These are phyloP conservation scores for Peromyscus nudipes DNA, from an alignment of 2,797 vertebrate species.

Conservation along the genomic window DNA sequence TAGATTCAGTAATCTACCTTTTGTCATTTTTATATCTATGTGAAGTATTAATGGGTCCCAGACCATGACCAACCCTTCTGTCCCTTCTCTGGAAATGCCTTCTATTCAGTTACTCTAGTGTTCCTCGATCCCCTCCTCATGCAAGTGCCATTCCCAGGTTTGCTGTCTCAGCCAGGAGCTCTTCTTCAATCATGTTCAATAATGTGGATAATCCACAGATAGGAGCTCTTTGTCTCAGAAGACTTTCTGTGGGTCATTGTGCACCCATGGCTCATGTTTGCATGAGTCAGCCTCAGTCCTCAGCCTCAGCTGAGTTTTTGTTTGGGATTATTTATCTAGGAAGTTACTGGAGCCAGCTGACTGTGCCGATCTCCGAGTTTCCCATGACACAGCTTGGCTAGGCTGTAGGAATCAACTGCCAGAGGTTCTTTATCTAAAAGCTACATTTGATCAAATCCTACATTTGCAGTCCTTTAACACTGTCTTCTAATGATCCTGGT, in stretches of 20 bases:
- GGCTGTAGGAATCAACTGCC: neutral
- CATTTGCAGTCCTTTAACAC: neutral
- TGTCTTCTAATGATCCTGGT: neutral
- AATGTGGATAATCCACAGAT: neutral
- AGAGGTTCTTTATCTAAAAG: neutral
- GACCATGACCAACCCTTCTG: neutral
- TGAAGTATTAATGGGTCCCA: neutral
- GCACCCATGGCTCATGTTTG: neutral
- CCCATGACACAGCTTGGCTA: neutral
- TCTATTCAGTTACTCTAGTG: neutral
- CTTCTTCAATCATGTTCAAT: neutral
- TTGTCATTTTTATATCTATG: no score
- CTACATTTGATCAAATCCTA: neutral
- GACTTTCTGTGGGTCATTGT: neutral
- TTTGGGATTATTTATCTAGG: neutral
- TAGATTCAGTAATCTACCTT: no score
- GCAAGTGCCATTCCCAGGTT: neutral
- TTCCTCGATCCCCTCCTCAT: neutral
- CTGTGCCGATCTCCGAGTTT: neutral
- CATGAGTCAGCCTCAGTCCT: neutral
- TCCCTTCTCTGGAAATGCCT: neutral
- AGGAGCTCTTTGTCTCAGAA: neutral
- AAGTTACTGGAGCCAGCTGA: no score
- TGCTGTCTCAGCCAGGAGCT: neutral
- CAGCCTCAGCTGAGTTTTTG: neutral